Percentiles rank a stretch among this genome's conserved stretches.
phyloP scores from a whole-genome alignment of 2,888 invertebrate genomes.

The Latrodectus elegans region DNA sequence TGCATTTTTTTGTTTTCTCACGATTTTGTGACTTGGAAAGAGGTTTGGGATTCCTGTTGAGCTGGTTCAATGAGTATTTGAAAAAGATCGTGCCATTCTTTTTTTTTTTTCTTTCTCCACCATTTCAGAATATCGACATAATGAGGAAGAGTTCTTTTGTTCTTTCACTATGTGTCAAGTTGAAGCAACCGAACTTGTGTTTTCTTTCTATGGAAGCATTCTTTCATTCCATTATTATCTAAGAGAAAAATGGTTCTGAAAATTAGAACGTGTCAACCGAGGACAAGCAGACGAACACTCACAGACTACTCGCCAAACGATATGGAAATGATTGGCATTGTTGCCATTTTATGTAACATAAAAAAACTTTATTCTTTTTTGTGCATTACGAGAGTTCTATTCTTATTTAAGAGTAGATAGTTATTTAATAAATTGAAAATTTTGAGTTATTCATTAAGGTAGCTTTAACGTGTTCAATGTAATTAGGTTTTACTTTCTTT shows the following conservation, averaged over 20 bases:
- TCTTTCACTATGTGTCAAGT: neutral
- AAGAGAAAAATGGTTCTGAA: neutral
- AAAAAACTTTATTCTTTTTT: neutral
- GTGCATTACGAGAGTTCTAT: no score
- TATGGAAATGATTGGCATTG: neutral
- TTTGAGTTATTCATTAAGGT: no score
- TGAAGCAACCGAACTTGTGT: neutral
- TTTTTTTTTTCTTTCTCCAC: neutral
- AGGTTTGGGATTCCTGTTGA: neutral
- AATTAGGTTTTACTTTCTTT: no score
- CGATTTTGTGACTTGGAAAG: neutral
- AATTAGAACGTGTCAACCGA: neutral
- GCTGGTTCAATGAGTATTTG: neutral
- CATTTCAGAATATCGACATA: neutral
- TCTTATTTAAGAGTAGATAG: no score
- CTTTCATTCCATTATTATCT: neutral
- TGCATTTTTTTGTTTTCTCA: neutral
- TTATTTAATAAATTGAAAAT: no score
- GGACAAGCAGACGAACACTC: constrained; percentile 1
- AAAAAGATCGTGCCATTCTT: neutral
- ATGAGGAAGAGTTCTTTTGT: no score
- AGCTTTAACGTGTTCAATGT: no score
- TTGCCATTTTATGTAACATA: neutral
- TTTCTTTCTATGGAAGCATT: neutral
- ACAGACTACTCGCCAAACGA: neutral